These are phyloP conservation scores for Dasyprocta punctata DNA, from an alignment of 2,113 vertebrate genomes.

Conservation along the genomic window DNA sequence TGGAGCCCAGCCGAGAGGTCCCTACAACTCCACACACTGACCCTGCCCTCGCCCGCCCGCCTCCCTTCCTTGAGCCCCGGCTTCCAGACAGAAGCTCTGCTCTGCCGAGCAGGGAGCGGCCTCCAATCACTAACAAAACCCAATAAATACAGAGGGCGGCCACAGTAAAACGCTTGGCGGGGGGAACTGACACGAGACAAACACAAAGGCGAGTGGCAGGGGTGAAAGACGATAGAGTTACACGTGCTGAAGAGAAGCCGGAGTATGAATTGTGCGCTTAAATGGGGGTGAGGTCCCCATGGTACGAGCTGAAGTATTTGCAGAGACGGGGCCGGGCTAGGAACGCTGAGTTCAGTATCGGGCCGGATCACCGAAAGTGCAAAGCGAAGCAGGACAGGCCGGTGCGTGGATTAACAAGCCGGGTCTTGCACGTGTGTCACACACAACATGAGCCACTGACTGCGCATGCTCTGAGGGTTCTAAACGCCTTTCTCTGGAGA, in stretches of 20 bases:
- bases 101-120: not conserved
- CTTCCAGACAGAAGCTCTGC: not conserved
- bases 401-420: not conserved
- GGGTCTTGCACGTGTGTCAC: not conserved
- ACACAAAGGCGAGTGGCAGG: not conserved
- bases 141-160: not conserved
- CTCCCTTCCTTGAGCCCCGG: not conserved
- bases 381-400: not conserved
- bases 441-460: not conserved
- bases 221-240: not conserved
- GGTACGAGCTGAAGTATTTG: not conserved
- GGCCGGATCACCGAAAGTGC: not conserved
- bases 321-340: not conserved
- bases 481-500: not conserved
- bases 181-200: not conserved
- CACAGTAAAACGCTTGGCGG: not conserved
- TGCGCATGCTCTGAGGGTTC: not conserved
- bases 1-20: not conserved
- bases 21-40: not conserved
- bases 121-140: not conserved
- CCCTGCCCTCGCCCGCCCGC: not conserved
- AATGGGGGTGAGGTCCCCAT: not conserved
- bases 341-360: accelerated
- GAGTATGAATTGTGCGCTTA: not conserved
- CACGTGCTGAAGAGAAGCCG: not conserved